These are phyloP conservation scores for Eolophus roseicapilla DNA, from an alignment of 2,113 vertebrate species.

Conservation along the genomic window DNA sequence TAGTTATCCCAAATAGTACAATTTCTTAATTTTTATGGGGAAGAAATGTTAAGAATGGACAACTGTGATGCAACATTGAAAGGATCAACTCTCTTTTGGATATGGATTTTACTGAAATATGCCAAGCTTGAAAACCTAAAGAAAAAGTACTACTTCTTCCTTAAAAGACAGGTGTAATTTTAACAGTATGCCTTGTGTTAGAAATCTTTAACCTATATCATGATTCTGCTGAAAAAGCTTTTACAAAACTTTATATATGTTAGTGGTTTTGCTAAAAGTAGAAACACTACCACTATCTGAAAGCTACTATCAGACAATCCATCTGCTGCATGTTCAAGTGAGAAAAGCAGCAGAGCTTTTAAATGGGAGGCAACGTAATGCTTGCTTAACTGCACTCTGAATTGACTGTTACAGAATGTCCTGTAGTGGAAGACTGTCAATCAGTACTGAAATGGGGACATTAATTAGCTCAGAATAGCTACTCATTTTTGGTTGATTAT, in stretches of 20 bases:
- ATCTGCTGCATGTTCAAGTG: not conserved
- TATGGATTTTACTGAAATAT: not conserved
- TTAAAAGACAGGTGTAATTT: not conserved
- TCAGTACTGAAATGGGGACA: not conserved
- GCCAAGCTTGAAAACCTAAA: not conserved
- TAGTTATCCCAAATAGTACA: not conserved
- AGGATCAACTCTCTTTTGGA: not conserved
- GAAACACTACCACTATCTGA: not conserved
- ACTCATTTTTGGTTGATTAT: not conserved
- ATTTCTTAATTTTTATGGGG: not conserved
- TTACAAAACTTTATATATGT: not conserved
- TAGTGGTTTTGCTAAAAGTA: not conserved
- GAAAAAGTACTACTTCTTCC: not conserved
- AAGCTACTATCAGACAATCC: not conserved
- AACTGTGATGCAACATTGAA: not conserved
- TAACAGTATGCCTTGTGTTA: not conserved
- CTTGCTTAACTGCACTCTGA: not conserved
- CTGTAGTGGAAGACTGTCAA: not conserved
- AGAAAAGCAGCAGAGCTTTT: not conserved
- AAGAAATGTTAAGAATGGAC: not conserved
- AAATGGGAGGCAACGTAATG: not conserved
- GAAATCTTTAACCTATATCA: not conserved
- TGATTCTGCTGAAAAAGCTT: not conserved
- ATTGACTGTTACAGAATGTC: not conserved
- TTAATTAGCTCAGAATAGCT: conserved; percentile 4